phyloP scores from a whole-genome alignment of 2,888 invertebrate genomes.

The Meganola albula region DNA sequence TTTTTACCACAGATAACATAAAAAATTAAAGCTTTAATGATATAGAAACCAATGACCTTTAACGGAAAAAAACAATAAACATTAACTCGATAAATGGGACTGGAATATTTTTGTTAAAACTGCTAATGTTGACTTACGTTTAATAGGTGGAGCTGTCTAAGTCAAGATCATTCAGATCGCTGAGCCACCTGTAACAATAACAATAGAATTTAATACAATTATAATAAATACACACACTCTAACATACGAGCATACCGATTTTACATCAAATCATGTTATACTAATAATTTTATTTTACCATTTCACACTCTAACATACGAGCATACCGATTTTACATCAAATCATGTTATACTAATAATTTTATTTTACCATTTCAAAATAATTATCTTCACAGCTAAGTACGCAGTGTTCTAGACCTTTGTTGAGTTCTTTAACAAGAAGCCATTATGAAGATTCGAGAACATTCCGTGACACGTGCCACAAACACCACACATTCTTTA shows the following conservation, averaged over 20 bases:
- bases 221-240: conserved; percentile 29
- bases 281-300: too few species aligned
- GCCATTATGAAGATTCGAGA: too few species aligned
- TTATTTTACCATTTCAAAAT: too few species aligned
- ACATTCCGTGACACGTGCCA: conserved; percentile 41
- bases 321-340: not conserved
- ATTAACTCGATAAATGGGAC: conserved; percentile 23
- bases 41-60: conserved; percentile 40
- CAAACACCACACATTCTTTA: conserved; percentile 36
- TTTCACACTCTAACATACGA: conserved; percentile 10
- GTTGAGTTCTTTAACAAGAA: too few species aligned
- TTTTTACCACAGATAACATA: too few species aligned
- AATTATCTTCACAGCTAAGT: too few species aligned
- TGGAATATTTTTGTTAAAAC: conserved; percentile 31
- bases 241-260: conserved; percentile 8
- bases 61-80: conserved; percentile 28
- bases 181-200: conserved; percentile 61
- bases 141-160: conserved; percentile 59
- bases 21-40: too few species aligned
- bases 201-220: conserved; percentile 35
- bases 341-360: too few species aligned
- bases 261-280: not conserved
- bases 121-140: conserved; percentile 54
- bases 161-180: conserved; percentile 64
- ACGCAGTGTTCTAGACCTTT: too few species aligned